Percentiles rank a stretch among this genome's conserved stretches.
phyloP scores from a whole-genome alignment of 2,888 invertebrate genomes.

The Machimus atricapillus region DNA sequence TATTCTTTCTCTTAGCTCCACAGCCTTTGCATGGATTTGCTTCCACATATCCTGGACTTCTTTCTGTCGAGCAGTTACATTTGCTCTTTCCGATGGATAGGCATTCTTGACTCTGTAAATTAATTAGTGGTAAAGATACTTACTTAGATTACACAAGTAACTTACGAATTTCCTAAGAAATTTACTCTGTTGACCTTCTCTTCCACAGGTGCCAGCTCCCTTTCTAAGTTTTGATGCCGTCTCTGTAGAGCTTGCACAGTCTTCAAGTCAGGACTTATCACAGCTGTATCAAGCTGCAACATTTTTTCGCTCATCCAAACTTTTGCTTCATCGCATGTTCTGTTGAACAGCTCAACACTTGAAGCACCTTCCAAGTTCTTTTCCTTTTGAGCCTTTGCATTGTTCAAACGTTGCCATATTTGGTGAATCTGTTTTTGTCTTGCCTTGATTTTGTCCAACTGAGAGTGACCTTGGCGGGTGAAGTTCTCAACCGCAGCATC shows the following conservation, averaged over 20 bases:
- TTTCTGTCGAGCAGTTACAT: slow-evolving; percentile 82
- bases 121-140: not conserved
- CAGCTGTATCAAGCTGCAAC: slow-evolving; percentile 81
- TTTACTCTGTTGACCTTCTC: slow-evolving; percentile 92
- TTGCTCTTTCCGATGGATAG: slow-evolving; percentile 88
- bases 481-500: slow-evolving; percentile 87
- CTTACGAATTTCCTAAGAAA: slow-evolving; percentile 83
- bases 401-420: slow-evolving; percentile 86
- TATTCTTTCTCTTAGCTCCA: slow-evolving; percentile 80
- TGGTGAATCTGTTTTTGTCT: slow-evolving; percentile 85
- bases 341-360: slow-evolving; percentile 91
- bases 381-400: slow-evolving; percentile 87
- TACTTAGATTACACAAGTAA: slow-evolving; percentile 47
- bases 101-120: slow-evolving; percentile 79
- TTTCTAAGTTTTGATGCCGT: slow-evolving; percentile 89
- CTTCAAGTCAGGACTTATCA: slow-evolving; percentile 83
- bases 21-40: slow-evolving; percentile 84
- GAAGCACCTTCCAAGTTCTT: slow-evolving; percentile 91
- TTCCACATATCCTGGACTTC: slow-evolving; percentile 90
- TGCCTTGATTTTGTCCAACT: slow-evolving; percentile 78
- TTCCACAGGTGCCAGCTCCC: slow-evolving; percentile 92
- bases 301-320: slow-evolving; percentile 99
- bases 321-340: slow-evolving; percentile 94
- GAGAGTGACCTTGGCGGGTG: slow-evolving; percentile 83
- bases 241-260: slow-evolving; percentile 92